Percentiles rank a stretch among this genome's conserved stretches.
Conservation (phyloP, 2,113 vertebrate genomes). For the Rhinichthys klamathensis region DNA sequence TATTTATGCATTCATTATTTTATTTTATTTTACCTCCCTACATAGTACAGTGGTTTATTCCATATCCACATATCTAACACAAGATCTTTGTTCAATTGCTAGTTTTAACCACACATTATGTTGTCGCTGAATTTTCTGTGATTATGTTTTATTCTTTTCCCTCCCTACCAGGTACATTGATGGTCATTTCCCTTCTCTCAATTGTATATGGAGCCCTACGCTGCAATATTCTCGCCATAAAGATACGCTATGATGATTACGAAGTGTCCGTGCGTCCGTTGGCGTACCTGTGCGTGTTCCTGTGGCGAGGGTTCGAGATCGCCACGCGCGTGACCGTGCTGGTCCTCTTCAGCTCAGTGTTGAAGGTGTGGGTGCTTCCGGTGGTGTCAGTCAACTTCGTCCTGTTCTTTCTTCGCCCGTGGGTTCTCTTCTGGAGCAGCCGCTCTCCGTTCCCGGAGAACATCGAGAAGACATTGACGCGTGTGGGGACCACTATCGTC, state of each 20-base stretch:
- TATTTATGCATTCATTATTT: neutral
- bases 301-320: slow-evolving; percentile 97
- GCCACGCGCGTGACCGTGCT: slow-evolving; percentile 88
- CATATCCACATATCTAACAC: neutral
- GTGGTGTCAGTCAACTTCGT: slow-evolving; percentile 87
- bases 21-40: neutral
- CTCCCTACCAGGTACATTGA: slow-evolving; percentile 82
- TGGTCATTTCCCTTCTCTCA: slow-evolving; percentile 92
- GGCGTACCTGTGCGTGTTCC: slow-evolving; percentile 91
- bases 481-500: slow-evolving; percentile 89
- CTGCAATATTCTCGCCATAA: slow-evolving; percentile 98
- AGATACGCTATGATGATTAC: slow-evolving; percentile 96
- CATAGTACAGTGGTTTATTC: neutral
- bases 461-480: slow-evolving; percentile 91
- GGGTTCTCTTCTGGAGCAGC: slow-evolving; percentile 92
- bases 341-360: slow-evolving; percentile 93
- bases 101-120: neutral
- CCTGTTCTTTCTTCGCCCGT: slow-evolving; percentile 88
- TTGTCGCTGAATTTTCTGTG: neutral
- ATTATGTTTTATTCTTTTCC: slow-evolving; percentile 43
- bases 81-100: neutral
- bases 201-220: slow-evolving; percentile 95
- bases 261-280: slow-evolving; percentile 85
- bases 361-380: slow-evolving; percentile 87
- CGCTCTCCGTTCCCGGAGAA: slow-evolving; percentile 92